Conservation (phyloP, 2,888 invertebrate species). For the Sialis fuliginosa region DNA sequence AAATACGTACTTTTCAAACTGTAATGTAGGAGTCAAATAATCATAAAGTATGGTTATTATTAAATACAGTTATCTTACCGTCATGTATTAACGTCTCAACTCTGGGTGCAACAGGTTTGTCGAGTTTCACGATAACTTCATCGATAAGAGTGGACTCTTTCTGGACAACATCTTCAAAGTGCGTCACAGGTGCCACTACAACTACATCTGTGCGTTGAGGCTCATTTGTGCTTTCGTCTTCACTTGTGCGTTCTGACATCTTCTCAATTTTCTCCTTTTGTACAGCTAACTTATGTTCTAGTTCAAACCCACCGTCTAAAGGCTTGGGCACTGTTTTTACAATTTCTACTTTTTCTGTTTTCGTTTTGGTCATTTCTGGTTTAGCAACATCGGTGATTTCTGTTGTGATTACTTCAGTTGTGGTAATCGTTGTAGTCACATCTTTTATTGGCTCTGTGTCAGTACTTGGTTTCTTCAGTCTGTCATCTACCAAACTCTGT, state of each 20-base stretch:
- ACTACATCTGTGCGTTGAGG: no score
- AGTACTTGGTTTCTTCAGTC: slow-evolving; percentile 19
- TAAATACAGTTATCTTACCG: no score
- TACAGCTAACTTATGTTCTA: slow-evolving; percentile 17
- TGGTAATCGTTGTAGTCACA: slow-evolving; percentile 26
- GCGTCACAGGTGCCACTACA: no score
- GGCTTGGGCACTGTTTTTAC: slow-evolving; percentile 21
- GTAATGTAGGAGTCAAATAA: no score
- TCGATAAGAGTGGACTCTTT: no score
- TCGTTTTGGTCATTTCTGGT: slow-evolving; percentile 14
- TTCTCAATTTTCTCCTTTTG: slow-evolving; percentile 10
- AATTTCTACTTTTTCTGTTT: slow-evolving; percentile 17
- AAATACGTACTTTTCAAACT: no score
- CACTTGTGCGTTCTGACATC: slow-evolving; percentile 10
- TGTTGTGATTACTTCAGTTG: slow-evolving; percentile 29
- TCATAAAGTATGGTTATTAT: no score
- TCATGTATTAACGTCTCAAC: no score
- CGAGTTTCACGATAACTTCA: no score
- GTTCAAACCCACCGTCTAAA: slow-evolving; percentile 21
- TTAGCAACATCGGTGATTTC: slow-evolving; percentile 8
- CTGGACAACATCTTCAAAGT: no score
- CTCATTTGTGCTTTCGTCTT: slow-evolving; percentile 1
- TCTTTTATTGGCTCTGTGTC: slow-evolving; percentile 25
- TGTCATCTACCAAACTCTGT: slow-evolving; percentile 37
- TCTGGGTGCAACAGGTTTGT: no score